Conservation (phyloP, 2,888 invertebrate species). For the Stramonita haemastoma region DNA sequence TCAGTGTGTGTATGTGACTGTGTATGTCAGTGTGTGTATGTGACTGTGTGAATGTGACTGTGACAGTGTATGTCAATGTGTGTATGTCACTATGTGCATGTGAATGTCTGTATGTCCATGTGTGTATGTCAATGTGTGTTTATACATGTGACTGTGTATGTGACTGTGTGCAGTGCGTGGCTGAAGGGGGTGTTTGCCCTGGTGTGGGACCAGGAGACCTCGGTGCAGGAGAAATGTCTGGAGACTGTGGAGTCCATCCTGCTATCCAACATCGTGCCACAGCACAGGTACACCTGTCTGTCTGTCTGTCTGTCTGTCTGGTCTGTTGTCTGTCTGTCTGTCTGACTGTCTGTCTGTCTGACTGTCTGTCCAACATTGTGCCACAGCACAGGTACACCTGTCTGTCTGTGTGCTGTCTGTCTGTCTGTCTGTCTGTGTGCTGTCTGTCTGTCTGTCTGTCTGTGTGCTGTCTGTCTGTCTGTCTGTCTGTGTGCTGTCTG, state of each 20-base stretch:
- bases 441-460: too few species aligned
- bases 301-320: neutral
- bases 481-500: too few species aligned
- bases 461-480: too few species aligned
- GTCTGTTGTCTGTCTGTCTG: neutral
- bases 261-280: constrained; percentile 60
- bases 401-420: neutral
- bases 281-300: constrained; percentile 18
- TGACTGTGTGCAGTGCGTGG: constrained; percentile 73
- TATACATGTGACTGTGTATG: constrained; percentile 73
- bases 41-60: neutral
- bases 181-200: constrained; percentile 79
- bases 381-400: neutral
- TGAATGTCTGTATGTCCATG: constrained; percentile 69
- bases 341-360: neutral
- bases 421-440: neutral
- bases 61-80: constrained; percentile 59
- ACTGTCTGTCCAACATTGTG: neutral
- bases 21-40: neutral
- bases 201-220: constrained; percentile 81
- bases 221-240: constrained; percentile 78
- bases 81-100: constrained; percentile 66
- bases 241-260: constrained; percentile 75
- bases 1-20: neutral
- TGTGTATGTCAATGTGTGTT: constrained; percentile 48